Evolutionary conservation across 2,113 vertebrate species (phyloP).

Genomic region (Nesoenas mayeri): DNA sequence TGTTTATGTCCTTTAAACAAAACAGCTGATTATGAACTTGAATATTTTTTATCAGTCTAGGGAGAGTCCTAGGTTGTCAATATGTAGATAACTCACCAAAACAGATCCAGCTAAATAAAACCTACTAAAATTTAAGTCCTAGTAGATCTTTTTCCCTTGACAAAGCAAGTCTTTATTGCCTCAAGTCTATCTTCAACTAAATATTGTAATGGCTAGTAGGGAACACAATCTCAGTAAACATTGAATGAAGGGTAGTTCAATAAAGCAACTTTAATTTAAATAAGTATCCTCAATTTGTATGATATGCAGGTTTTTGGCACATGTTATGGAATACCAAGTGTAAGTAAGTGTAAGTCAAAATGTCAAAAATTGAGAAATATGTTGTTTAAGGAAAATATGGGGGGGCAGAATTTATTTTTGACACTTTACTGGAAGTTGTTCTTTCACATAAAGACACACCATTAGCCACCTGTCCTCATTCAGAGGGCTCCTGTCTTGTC

Average conservation of each 20-base stretch:
- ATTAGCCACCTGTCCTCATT: background rate
- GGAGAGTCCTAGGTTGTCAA: background rate
- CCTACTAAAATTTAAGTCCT: background rate
- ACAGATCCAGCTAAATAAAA: background rate
- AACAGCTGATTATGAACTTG: conserved; percentile 12
- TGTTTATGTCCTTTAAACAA: conserved; percentile 23
- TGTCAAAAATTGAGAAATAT: background rate
- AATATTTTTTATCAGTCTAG: background rate
- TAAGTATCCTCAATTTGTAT: background rate
- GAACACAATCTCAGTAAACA: background rate
- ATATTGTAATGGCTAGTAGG: background rate
- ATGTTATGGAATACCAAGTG: accelerated
- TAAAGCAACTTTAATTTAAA: background rate
- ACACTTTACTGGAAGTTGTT: background rate
- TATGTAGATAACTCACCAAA: background rate
- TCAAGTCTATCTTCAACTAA: background rate
- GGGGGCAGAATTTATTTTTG: accelerated
- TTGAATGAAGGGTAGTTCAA: background rate
- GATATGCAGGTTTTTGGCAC: background rate
- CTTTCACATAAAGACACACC: background rate
- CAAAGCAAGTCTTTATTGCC: background rate
- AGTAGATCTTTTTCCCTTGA: background rate
- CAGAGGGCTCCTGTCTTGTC: background rate
- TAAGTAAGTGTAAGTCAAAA: background rate
- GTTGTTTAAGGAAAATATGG: background rate